Base-by-base conservation (phyloP, 1,140 invertebrate species). In the Lepidurus apus region DNA sequence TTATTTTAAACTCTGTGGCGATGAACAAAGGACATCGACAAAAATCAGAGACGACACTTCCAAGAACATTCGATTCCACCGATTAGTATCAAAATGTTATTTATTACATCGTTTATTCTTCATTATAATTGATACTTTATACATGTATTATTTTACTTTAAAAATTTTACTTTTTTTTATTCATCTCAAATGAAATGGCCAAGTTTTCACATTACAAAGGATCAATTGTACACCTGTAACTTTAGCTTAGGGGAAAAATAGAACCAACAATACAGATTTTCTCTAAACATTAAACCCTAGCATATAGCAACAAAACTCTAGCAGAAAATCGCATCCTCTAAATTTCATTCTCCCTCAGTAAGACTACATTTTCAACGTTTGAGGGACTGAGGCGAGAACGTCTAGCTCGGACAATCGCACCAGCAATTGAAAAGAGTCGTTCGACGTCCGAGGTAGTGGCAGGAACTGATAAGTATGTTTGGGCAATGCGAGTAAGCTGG, bases 371-470 rank as follows among this genome's bases (percentile, higher is more conserved):
- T 43, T 76, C n/a, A 1, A 44, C 44, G 75, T 76, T 26, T 9
- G n/a, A 17, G 10, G 44, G 75, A 43, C n/a, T 26, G n/a, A 76
- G 42, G 11, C 75, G n/a, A 42, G 75, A 26, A 7, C 75, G 21
- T 43, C 75, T 42, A n/a, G 75, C 24, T 76, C 75, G 42, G 75
- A 76, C 42, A 17, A 76, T n/a, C 6, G 21, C 75, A 26, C 75
- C 75, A 43, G 75, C 75, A n/a, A 76, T 42, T 11, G 75, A 76
- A n/a, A 76, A 76, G 9, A 76, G 24, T 76, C 34, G 21, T 42
- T 76, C 42, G n/a, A 76, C 75, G 44, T 76, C 5, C n/a, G 75
- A 76, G 21, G 75, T 76, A 26, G 75, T 76, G 17, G 75, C 75
- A 26, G 75, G 75, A 17, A 76, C 44, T n/a, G 75, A 42, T 11